Evolutionary conservation across 2,888 invertebrate species (phyloP), one percentile per base, ranked within the genome.

Genomic region (Clepsis dumicolana): DNA sequence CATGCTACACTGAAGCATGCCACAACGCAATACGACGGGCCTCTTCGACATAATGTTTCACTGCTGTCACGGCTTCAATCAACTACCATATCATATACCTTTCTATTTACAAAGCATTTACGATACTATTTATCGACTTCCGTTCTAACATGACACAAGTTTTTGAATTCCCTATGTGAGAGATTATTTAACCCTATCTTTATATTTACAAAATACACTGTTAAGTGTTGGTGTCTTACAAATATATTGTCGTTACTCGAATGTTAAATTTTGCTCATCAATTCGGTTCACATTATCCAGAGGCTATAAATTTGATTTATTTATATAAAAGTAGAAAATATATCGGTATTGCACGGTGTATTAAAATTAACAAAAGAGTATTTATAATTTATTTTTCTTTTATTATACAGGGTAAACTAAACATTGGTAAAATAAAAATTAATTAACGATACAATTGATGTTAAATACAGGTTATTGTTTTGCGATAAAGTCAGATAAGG

Each of bases 401-500:
- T 18, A 64, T 65, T 65, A 65, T 68, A 68, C 68, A 68, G 68
- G 68, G 68, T 68, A 64, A 68, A 64, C 57, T 68, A 64, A 68
- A 64, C 57, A 61, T 48, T 61, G 60, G 60, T 48, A 48, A 62
- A 62, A 60, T 60, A 64, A 64, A 59, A 69, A 64, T 54, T 64
- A 56, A 32, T 32, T 18, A 50, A 63, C n/a, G n/a, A 64, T 10
- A 59, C 50, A 63, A 52, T 68, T 64, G 18, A 66, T 66, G 52
- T 68, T 68, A 21, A n/a, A n/a, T 32, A 64, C 52, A 32, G 14
- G 57, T 38, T 16, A 62, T 67, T 67, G 25, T 57, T 64, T 52
- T 59, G 52, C 29, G 44, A 44, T 44, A 0, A 38, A 5, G 38
- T 32, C 12, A 32, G 1, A 7, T 32, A 32, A 4, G 38, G 16